phyloP scores from a whole-genome alignment of 2,113 vertebrate genomes.

The Euleptes europaea region DNA sequence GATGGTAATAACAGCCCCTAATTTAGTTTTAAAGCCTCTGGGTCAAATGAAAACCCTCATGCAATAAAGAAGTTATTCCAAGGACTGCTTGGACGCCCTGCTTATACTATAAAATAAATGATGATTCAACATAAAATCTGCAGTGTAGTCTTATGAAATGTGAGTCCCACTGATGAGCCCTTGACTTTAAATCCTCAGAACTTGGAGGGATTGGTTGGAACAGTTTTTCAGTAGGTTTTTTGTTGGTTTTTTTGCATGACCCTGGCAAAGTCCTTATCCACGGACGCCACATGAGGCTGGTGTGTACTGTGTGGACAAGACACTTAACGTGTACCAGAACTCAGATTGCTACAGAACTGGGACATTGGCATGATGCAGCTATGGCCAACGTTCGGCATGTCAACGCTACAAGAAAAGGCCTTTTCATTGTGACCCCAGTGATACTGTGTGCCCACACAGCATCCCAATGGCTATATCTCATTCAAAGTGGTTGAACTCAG shows the following conservation, averaged over 20 bases:
- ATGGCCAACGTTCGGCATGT: background rate
- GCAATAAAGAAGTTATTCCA: slow-evolving; percentile 30
- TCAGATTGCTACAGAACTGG: background rate
- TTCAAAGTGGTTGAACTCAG: background rate
- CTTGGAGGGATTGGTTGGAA: background rate
- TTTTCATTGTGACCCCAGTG: background rate
- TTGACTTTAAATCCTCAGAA: background rate
- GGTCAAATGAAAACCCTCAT: slow-evolving; percentile 12
- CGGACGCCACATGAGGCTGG: background rate
- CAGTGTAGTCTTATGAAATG: background rate
- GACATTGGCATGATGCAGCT: background rate
- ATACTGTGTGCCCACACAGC: background rate
- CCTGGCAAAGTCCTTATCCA: background rate
- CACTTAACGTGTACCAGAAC: no score
- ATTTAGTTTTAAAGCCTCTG: slow-evolving; percentile 35
- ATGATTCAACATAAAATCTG: slow-evolving; percentile 4
- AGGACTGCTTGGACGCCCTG: slow-evolving; percentile 13
- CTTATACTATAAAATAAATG: slow-evolving; percentile 22
- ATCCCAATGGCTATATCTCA: background rate
- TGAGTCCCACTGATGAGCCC: background rate
- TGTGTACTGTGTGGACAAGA: background rate
- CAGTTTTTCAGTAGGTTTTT: no score
- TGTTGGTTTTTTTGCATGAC: background rate
- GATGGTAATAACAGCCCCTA: slow-evolving; percentile 29
- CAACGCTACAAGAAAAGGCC: background rate